Evolutionary conservation across 2,797 vertebrate species (phyloP).

Genomic region (Cyprinodon diabolis): DNA sequence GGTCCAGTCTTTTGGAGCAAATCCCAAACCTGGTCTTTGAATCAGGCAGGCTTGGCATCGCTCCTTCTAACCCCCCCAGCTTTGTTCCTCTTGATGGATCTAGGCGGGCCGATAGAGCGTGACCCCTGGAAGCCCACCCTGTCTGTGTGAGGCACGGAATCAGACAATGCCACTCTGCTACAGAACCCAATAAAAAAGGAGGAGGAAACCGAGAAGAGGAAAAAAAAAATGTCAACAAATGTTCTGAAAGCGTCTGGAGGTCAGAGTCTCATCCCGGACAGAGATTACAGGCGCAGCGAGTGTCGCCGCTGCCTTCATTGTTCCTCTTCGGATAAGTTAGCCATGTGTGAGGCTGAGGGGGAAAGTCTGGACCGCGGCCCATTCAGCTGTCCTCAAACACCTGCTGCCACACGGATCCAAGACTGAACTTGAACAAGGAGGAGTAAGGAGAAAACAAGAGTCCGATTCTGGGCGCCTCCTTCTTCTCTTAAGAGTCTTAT

Average conservation of each 20-base stretch:
- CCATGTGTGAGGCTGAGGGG: slow-evolving; percentile 71
- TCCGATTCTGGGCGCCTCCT: slow-evolving; percentile 39
- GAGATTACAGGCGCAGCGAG: slow-evolving; percentile 73
- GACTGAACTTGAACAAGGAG: slow-evolving; percentile 62
- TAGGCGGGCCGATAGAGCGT: slow-evolving; percentile 74
- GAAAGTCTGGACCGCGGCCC: slow-evolving; percentile 57
- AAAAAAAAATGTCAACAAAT: slow-evolving; percentile 36
- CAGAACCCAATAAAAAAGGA: slow-evolving; percentile 41
- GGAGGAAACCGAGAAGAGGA: slow-evolving; percentile 1
- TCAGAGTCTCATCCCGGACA: slow-evolving; percentile 68
- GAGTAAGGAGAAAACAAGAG: slow-evolving; percentile 17
- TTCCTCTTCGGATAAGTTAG: slow-evolving; percentile 74
- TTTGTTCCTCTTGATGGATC: slow-evolving; percentile 83
- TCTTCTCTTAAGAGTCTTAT: slow-evolving; percentile 46
- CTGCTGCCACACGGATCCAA: slow-evolving; percentile 58
- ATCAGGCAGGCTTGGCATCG: slow-evolving; percentile 71
- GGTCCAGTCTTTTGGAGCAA: slow-evolving; percentile 77
- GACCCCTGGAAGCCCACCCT: slow-evolving; percentile 79
- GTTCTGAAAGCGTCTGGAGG: slow-evolving; percentile 58
- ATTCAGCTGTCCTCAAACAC: slow-evolving; percentile 71
- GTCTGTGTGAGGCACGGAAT: slow-evolving; percentile 68
- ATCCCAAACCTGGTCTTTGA: slow-evolving; percentile 85
- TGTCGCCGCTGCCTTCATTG: slow-evolving; percentile 60
- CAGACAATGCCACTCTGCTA: slow-evolving; percentile 64
- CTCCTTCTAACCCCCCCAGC: slow-evolving; percentile 53